Evolutionary conservation across 2,797 vertebrate genomes (phyloP).

Genomic region (Pempheris klunzingeri): DNA sequence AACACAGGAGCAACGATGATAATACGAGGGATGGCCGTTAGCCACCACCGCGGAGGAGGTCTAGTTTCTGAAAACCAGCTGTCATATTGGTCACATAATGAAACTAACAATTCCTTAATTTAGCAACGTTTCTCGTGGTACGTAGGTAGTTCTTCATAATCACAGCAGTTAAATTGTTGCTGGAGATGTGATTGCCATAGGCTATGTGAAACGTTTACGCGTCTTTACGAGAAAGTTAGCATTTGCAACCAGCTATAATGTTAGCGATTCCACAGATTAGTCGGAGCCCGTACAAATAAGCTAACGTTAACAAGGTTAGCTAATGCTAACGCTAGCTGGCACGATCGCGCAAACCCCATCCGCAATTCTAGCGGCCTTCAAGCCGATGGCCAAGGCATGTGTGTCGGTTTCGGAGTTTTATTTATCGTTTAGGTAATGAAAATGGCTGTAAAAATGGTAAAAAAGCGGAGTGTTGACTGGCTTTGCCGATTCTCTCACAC

Average conservation of each 20-base stretch:
- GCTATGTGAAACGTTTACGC: too few relatives aligned
- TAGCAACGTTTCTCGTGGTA: background rate
- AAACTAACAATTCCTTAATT: slow-evolving; percentile 38
- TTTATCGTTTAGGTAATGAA: fast-evolving
- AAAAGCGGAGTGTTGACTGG: fast-evolving
- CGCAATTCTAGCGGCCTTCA: slow-evolving; percentile 33
- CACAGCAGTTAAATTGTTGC: fast-evolving
- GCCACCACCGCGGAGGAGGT: slow-evolving; percentile 39
- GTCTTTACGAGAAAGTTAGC: background rate
- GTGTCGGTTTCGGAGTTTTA: fast-evolving
- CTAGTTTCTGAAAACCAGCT: slow-evolving; percentile 77
- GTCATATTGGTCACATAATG: slow-evolving; percentile 53
- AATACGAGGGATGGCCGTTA: slow-evolving; percentile 48
- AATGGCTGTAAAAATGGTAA: fast-evolving
- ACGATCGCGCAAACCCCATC: slow-evolving; percentile 41
- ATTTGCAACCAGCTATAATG: slow-evolving; percentile 18
- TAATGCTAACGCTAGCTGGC: slow-evolving; percentile 59
- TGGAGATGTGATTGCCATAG: fast-evolving
- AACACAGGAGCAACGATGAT: slow-evolving; percentile 23
- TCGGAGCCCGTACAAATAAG: slow-evolving; percentile 49
- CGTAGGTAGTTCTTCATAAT: fast-evolving
- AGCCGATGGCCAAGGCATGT: background rate
- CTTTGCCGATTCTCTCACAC: slow-evolving; percentile 29
- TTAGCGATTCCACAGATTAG: slow-evolving; percentile 65
- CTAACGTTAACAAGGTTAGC: slow-evolving; percentile 65